Conservation (phyloP, 2,113 vertebrate genomes). For the Coptodon bakossiorum region DNA sequence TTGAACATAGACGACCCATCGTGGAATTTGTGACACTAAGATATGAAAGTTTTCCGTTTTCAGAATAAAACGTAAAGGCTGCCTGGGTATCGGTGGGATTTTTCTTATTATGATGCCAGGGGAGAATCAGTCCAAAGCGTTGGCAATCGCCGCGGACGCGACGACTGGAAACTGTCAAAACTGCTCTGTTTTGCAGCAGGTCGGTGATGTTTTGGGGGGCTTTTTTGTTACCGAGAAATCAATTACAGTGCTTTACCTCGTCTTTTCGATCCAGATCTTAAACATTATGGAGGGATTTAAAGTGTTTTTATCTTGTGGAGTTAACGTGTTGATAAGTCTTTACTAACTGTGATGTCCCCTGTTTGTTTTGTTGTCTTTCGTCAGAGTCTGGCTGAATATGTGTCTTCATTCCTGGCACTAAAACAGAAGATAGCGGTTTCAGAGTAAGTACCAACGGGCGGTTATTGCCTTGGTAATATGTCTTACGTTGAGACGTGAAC, state of each 20-base stretch:
- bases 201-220: not conserved
- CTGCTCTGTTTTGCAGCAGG: conserved; percentile 85
- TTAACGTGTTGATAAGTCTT: not conserved
- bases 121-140: conserved; percentile 75
- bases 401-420: conserved; percentile 85
- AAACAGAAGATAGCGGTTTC: conserved; percentile 90
- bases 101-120: conserved; percentile 87
- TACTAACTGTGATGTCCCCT: not conserved
- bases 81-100: not conserved
- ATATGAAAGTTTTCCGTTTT: not conserved
- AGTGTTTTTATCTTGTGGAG: not conserved
- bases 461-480: not conserved
- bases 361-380: not conserved
- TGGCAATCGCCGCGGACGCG: conserved; percentile 71
- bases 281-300: not conserved
- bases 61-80: not conserved
- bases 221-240: not conserved
- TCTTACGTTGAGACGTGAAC: not conserved
- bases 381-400: conserved; percentile 90
- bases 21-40: not conserved
- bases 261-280: not conserved
- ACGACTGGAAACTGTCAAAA: conserved; percentile 76
- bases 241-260: accelerated
- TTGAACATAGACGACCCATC: not conserved
- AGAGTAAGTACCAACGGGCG: conserved; percentile 79